Evolutionary conservation across 2,113 vertebrate species (phyloP).

Genomic region (Phyllostomus discolor): DNA sequence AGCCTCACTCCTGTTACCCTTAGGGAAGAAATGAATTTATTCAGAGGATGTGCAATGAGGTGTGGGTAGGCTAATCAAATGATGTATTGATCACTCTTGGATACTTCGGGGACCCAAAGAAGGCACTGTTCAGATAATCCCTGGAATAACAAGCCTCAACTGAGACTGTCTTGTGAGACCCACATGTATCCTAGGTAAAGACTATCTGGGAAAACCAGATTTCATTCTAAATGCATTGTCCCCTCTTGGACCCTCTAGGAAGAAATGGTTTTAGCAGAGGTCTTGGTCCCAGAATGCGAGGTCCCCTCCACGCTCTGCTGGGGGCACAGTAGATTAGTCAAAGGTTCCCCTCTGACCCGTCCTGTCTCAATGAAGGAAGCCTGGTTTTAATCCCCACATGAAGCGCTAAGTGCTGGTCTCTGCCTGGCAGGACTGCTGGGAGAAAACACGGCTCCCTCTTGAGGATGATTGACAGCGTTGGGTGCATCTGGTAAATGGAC

Average conservation of each 20-base stretch:
- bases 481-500: neutral
- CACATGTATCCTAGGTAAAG: neutral
- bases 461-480: neutral
- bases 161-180: neutral
- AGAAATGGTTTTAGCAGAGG: neutral
- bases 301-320: neutral
- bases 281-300: neutral
- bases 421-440: neutral
- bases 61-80: neutral
- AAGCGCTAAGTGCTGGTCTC: neutral
- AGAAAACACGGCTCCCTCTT: neutral
- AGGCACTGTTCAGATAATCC: neutral
- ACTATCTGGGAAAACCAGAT: neutral
- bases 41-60: neutral
- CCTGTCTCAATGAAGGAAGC: neutral
- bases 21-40: neutral
- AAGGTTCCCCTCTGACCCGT: neutral
- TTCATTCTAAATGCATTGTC: neutral
- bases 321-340: no score
- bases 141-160: neutral
- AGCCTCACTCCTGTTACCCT: neutral
- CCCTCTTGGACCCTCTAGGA: neutral
- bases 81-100: neutral
- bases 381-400: neutral
- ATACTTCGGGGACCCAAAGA: neutral